phyloP scores from a whole-genome alignment of 2,113 vertebrate species.

The Typhlomys cinereus region DNA sequence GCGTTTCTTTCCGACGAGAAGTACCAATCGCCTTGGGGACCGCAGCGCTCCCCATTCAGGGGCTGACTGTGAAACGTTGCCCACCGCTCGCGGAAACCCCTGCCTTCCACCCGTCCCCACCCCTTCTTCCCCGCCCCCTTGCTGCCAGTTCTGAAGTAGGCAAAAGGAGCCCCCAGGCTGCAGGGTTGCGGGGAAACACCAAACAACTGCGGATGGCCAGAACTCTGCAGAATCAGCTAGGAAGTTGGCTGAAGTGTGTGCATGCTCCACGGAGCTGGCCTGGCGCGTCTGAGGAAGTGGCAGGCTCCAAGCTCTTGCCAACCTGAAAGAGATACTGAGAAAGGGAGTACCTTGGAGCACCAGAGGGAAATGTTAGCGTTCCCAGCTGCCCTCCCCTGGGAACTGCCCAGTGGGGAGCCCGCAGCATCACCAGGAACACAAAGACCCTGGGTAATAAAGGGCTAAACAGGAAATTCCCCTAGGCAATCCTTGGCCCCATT shows the following conservation, averaged over 20 bases:
- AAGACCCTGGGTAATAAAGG: conserved; percentile 75
- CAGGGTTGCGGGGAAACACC: background rate
- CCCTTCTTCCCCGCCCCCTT: conserved; percentile 6
- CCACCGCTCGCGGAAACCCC: conserved; percentile 22
- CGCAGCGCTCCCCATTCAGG: conserved; percentile 76
- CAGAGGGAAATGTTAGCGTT: conserved; percentile 24
- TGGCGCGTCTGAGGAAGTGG: conserved; percentile 60
- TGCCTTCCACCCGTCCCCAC: conserved; percentile 4
- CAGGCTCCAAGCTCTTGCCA: conserved; percentile 57
- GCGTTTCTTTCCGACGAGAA: conserved; percentile 67
- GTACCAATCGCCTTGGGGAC: conserved; percentile 78
- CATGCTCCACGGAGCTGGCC: background rate
- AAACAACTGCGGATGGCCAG: conserved; percentile 11
- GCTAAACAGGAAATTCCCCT: conserved; percentile 74
- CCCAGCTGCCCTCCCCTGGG: conserved; percentile 55
- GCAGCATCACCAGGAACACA: conserved; percentile 62
- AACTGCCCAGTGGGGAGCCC: conserved; percentile 62
- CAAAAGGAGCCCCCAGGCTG: conserved; percentile 33
- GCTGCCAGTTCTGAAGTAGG: conserved; percentile 18
- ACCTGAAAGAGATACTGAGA: conserved; percentile 63
- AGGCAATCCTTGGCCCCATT: conserved; percentile 69
- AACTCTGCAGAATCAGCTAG: conserved; percentile 46
- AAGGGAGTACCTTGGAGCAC: conserved; percentile 37
- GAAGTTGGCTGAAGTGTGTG: conserved; percentile 57
- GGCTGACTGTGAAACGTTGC: conserved; percentile 24